Evolutionary conservation across 2,113 vertebrate species (phyloP), one percentile per base, ranked within the genome.

Genomic region (Cephalopholis sonnerati): DNA sequence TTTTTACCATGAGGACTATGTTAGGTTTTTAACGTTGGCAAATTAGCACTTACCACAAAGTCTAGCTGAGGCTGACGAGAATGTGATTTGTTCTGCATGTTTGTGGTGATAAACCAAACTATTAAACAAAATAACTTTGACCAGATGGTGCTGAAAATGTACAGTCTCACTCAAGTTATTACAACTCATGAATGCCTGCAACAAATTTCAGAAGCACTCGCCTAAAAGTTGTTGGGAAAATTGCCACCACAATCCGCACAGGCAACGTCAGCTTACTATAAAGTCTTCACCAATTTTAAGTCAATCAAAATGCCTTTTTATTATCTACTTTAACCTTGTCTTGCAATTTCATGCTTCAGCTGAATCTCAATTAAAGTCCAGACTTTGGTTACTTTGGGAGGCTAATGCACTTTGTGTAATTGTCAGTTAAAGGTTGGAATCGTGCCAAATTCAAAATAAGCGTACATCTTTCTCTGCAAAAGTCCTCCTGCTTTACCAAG

Each of bases 321-420:
- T 73, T 71, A 83, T 72, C 71, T 70, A 5, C 41, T 87, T 80
- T 77, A 80, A 82, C 79, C 82, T 77, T 85, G 64, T 84, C 57
- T 69, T 74, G 67, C 54, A 91, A 86, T 89, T 84, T 86, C 81
- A 88, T 70, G 83, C 83, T 89, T 84, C 74, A 78, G 72, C 71
- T 75, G 46, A 86, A 86, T 74, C 63, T 80, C 59, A 89, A 84
- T 87, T 66, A 86, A 89, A 84, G 71, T 79, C 67, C 82, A 81
- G 55, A 64, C 64, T 62, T 68, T 57, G 24, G 68, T 64, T 84
- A 46, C 74, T 67, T 58, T 54, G 54, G 53, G 39, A 75, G 32
- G 66, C 41, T 83, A 70, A 78, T 66, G 41, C 44, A 44, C 41
- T 82, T 74, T 79, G 53, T 46, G 57, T 84, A 76, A 83, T 85